Evolutionary conservation across 2,113 vertebrate genomes (phyloP).

Genomic region (Martes martes): DNA sequence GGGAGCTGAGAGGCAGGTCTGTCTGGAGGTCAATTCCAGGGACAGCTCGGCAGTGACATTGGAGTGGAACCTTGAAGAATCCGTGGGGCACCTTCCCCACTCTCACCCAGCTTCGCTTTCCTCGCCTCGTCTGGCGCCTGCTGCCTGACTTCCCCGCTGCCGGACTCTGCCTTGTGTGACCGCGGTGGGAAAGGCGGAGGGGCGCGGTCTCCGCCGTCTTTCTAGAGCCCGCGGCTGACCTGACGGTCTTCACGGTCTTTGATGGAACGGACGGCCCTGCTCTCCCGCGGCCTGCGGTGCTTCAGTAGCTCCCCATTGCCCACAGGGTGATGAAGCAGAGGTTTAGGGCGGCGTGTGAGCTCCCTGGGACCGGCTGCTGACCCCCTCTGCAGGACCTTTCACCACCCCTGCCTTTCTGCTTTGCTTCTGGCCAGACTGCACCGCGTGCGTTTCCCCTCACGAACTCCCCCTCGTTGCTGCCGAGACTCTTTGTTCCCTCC

Average conservation of each 20-base stretch:
- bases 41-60: not conserved
- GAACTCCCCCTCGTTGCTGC: fast-evolving
- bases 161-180: not conserved
- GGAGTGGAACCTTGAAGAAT: not conserved
- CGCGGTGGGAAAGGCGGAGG: not conserved
- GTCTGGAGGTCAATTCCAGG: not conserved
- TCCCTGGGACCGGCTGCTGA: too few relatives aligned
- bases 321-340: not conserved
- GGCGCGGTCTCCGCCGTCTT: not conserved
- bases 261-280: not conserved
- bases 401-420: not conserved
- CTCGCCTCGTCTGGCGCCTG: not conserved
- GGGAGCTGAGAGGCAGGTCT: not conserved
- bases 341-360: not conserved
- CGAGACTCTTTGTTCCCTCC: too few relatives aligned
- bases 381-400: not conserved
- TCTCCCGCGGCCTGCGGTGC: not conserved
- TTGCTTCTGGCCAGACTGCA: not conserved
- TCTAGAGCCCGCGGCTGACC: fast-evolving
- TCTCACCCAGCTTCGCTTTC: not conserved
- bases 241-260: fast-evolving
- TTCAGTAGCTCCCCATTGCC: not conserved
- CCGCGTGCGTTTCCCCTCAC: not conserved
- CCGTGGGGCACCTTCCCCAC: not conserved
- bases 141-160: not conserved